Conservation (phyloP, 2,797 vertebrate species). For the Chelon auratus region DNA sequence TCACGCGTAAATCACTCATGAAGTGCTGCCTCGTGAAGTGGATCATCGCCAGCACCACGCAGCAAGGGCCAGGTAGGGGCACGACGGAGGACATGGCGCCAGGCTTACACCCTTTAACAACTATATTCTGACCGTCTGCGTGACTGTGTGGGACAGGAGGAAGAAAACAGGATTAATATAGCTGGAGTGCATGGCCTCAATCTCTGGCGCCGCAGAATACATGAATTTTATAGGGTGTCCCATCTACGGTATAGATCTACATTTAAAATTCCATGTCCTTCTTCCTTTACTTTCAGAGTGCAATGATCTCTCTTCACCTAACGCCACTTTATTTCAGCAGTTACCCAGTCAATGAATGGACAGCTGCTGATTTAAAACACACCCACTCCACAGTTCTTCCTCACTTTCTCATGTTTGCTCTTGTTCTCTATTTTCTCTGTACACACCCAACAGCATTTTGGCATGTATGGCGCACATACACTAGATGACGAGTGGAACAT, state of each 20-base stretch:
- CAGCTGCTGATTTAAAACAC: slow-evolving; percentile 1
- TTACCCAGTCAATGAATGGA: slow-evolving; percentile 34
- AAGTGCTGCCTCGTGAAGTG: slow-evolving; percentile 90
- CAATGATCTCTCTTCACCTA: slow-evolving; percentile 7
- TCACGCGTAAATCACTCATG: slow-evolving; percentile 88
- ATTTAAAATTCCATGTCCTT: slow-evolving; percentile 34
- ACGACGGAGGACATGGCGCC: neutral
- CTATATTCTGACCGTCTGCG: neutral
- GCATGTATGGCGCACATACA: neutral
- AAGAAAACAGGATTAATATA: slow-evolving; percentile 10
- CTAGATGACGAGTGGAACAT: neutral
- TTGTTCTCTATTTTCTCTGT: neutral
- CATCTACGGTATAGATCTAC: slow-evolving; percentile 12
- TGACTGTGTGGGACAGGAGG: slow-evolving; percentile 30
- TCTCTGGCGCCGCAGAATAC: slow-evolving; percentile 36
- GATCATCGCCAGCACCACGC: slow-evolving; percentile 87
- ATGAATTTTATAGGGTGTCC: slow-evolving; percentile 61
- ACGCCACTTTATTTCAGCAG: slow-evolving; percentile 27
- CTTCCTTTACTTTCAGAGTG: slow-evolving; percentile 3
- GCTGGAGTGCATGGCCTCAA: slow-evolving; percentile 10
- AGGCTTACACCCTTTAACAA: neutral
- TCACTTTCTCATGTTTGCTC: neutral
- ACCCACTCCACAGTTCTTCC: neutral
- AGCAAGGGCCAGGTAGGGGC: slow-evolving; percentile 88
- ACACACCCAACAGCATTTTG: neutral